These are phyloP conservation scores for Plebejus melissa DNA, from an alignment of 2,888 invertebrate species.

Conservation along the genomic window DNA sequence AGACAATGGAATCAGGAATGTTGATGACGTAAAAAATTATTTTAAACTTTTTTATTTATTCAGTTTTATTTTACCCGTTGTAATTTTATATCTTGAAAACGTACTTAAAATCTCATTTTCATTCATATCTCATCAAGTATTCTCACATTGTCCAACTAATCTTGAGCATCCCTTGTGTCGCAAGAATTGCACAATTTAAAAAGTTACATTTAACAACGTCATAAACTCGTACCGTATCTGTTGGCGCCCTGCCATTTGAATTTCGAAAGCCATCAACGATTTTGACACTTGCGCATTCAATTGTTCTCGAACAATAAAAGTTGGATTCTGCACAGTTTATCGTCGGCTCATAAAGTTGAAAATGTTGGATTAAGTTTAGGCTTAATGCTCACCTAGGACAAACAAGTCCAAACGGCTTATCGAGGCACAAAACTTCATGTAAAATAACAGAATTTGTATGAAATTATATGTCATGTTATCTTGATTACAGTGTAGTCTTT, in stretches of 20 bases:
- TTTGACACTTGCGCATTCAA: slow-evolving; percentile 32
- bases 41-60: no score
- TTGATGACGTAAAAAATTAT: no score
- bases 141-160: not conserved
- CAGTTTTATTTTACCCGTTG: not conserved
- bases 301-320: slow-evolving; percentile 48
- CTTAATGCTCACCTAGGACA: not conserved
- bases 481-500: no score
- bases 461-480: no score
- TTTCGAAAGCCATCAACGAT: slow-evolving; percentile 35
- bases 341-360: slow-evolving; percentile 54
- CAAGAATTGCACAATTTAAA: slow-evolving; percentile 12
- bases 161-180: not conserved
- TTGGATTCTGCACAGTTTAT: slow-evolving; percentile 39
- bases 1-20: no score
- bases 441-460: no score
- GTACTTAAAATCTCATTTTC: not conserved
- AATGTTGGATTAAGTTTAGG: slow-evolving; percentile 52
- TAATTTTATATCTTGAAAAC: not conserved
- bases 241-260: slow-evolving; percentile 45
- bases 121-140: not conserved
- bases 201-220: slow-evolving; percentile 10
- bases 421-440: no score
- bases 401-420: no score
- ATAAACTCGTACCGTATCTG: slow-evolving; percentile 10